Conservation (phyloP, 2,888 invertebrate species). For the Formica aserva region DNA sequence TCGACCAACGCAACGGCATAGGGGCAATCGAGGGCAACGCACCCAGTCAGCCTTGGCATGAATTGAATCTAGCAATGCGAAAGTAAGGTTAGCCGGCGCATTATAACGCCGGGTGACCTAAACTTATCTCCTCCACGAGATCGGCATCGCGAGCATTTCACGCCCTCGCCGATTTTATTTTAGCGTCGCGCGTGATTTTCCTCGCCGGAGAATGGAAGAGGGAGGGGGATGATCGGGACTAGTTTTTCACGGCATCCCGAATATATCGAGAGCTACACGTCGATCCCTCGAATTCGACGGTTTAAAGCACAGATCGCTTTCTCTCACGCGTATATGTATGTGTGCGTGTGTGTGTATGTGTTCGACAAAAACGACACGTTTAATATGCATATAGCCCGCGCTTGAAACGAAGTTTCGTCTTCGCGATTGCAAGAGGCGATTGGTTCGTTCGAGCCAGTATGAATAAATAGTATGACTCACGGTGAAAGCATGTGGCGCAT, state of each 20-base stretch:
- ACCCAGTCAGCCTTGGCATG: constrained; percentile 86
- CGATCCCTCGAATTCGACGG: not conserved
- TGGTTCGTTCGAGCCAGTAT: constrained; percentile 12
- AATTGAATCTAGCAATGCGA: constrained; percentile 86
- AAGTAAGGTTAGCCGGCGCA: constrained; percentile 83
- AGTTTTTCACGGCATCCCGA: constrained; percentile 6
- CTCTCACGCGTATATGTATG: not conserved
- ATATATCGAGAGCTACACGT: not conserved
- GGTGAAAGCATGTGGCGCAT: constrained; percentile 45
- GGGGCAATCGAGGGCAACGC: constrained; percentile 86
- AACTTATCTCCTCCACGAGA: constrained; percentile 65
- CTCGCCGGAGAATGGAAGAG: not conserved
- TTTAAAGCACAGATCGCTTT: constrained; percentile 36
- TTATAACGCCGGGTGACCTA: constrained; percentile 75
- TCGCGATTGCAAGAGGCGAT: constrained; percentile 50
- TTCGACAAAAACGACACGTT: constrained; percentile 17
- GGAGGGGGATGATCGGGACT: not conserved
- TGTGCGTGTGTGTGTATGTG: not conserved
- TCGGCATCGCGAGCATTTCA: not conserved
- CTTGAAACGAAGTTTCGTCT: constrained; percentile 20
- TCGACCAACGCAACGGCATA: constrained; percentile 81
- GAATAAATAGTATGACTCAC: constrained; percentile 51
- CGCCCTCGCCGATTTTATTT: constrained; percentile 17
- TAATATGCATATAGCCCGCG: constrained; percentile 28
- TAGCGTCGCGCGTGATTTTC: constrained; percentile 21